phyloP scores from a whole-genome alignment of 2,888 invertebrate species.

The Blastobasis adustella region DNA sequence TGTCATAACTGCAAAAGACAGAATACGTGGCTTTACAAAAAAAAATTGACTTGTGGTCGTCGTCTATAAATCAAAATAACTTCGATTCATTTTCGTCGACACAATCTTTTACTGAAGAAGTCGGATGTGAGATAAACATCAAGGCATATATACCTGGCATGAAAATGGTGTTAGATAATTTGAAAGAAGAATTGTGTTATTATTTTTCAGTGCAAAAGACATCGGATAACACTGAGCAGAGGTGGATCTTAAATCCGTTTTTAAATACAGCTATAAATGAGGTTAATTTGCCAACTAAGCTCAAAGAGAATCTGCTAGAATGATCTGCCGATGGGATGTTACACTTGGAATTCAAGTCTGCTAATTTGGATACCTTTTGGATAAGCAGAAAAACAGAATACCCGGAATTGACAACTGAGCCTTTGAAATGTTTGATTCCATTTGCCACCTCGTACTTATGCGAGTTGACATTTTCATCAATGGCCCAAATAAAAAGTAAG shows the following conservation, averaged over 20 bases:
- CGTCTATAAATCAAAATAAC: slow-evolving; percentile 5
- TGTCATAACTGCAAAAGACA: slow-evolving; percentile 18
- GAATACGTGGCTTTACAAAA: slow-evolving; percentile 1
- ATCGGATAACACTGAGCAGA: slow-evolving; percentile 14
- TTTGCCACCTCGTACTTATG: not conserved
- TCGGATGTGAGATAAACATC: slow-evolving; percentile 14
- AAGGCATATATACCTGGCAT: slow-evolving; percentile 11
- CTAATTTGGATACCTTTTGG: slow-evolving; percentile 9
- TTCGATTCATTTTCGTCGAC: too few species aligned
- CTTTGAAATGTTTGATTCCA: not conserved
- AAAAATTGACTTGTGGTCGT: slow-evolving; percentile 1
- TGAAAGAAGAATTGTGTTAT: slow-evolving; percentile 17
- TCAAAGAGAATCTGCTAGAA: slow-evolving; percentile 15
- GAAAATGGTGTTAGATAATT: slow-evolving; percentile 12
- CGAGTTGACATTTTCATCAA: slow-evolving; percentile 22
- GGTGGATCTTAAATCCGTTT: slow-evolving; percentile 8
- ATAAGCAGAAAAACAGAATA: not conserved
- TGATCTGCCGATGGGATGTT: slow-evolving; percentile 20
- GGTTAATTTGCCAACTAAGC: slow-evolving; percentile 15
- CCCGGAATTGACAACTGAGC: not conserved
- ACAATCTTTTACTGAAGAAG: slow-evolving; percentile 15
- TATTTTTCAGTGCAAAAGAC: slow-evolving; percentile 17
- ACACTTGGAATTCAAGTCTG: slow-evolving; percentile 14
- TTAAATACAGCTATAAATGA: slow-evolving; percentile 11
- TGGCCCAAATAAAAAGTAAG: slow-evolving; percentile 25